phyloP scores from a whole-genome alignment of 2,888 invertebrate species.

The Morpho deidamia region DNA sequence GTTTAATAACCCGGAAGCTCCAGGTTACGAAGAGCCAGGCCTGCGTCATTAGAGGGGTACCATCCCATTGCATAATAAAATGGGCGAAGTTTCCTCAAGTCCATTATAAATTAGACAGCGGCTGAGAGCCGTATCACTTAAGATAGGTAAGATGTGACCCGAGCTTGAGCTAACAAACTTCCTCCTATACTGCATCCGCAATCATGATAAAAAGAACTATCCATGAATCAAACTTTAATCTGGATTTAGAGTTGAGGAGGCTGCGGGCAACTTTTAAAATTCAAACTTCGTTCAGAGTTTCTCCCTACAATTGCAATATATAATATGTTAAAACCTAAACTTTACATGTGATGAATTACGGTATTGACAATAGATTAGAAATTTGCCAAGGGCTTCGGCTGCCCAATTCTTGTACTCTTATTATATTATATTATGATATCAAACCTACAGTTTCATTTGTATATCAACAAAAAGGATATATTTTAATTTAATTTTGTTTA shows the following conservation, averaged over 20 bases:
- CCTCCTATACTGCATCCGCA: slow-evolving; percentile 59
- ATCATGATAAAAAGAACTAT: slow-evolving; percentile 76
- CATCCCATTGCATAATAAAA: slow-evolving; percentile 78
- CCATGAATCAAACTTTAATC: slow-evolving; percentile 68
- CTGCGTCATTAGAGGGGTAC: slow-evolving; percentile 74
- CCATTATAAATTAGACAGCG: slow-evolving; percentile 79
- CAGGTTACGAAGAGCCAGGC: slow-evolving; percentile 68
- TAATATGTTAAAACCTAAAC: neutral
- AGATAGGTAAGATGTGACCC: slow-evolving; percentile 77
- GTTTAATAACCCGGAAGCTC: slow-evolving; percentile 63
- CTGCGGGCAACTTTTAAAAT: slow-evolving; percentile 46
- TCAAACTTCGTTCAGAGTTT: slow-evolving; percentile 6
- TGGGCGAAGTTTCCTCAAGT: slow-evolving; percentile 76
- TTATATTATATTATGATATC: too few relatives aligned
- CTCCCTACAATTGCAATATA: slow-evolving; percentile 11
- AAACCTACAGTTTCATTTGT: too few relatives aligned
- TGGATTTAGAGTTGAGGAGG: slow-evolving; percentile 46
- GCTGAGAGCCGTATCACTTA: slow-evolving; percentile 74
- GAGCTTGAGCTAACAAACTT: slow-evolving; percentile 67
- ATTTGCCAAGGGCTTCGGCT: too few relatives aligned
- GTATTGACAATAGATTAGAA: too few relatives aligned
- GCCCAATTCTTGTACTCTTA: too few relatives aligned
- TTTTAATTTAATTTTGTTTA: too few relatives aligned
- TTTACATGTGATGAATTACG: too few relatives aligned
- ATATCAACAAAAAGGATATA: too few relatives aligned